Percentiles rank a stretch among this genome's conserved stretches.
Evolutionary conservation across 2,797 vertebrate species (phyloP).

Genomic region (Hapalemur alaotrensis): DNA sequence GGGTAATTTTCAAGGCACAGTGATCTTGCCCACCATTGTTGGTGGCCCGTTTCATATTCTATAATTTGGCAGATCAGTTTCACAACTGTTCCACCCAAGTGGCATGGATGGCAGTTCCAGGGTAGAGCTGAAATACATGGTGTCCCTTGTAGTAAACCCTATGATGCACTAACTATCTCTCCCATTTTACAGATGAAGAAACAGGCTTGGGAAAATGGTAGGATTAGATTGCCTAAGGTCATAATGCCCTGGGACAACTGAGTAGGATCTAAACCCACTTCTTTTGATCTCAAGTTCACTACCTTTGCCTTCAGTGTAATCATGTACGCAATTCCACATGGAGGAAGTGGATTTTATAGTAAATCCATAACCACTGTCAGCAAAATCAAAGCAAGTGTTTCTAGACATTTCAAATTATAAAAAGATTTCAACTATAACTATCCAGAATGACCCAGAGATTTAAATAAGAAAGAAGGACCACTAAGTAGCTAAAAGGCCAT

Average conservation of each 20-base stretch:
- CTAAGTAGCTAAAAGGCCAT: background rate
- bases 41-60: background rate
- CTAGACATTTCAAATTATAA: background rate
- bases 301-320: background rate
- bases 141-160: background rate
- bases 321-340: fast-evolving
- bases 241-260: background rate
- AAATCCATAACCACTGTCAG: background rate
- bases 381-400: background rate
- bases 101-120: fast-evolving
- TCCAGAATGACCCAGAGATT: background rate
- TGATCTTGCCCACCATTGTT: background rate
- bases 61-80: background rate
- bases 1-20: background rate
- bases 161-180: fast-evolving
- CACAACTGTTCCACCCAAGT: background rate
- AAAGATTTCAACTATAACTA: background rate
- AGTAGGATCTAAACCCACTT: background rate
- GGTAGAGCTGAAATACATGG: fast-evolving
- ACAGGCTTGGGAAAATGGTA: background rate
- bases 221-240: fast-evolving
- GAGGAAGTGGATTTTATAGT: fast-evolving
- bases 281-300: background rate
- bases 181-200: background rate
- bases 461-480: background rate